Conservation (phyloP, 2,888 invertebrate genomes). For the Adelognathus sp. region DNA sequence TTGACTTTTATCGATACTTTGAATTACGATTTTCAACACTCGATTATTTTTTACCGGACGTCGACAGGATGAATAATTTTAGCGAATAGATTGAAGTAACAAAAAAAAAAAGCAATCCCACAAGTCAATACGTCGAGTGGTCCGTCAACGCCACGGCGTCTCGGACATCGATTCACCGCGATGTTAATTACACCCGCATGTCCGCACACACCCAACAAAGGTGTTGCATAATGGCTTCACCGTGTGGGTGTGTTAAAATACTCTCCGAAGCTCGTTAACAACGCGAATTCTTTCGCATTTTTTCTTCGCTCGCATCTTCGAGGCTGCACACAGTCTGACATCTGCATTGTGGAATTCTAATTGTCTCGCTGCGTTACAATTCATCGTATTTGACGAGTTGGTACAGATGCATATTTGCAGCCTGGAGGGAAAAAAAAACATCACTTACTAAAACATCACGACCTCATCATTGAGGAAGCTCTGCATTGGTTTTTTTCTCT, state of each 20-base stretch:
- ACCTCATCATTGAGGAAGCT: too few species aligned
- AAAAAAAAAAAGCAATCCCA: background rate
- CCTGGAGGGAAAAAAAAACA: too few species aligned
- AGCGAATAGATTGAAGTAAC: background rate
- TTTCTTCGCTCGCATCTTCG: constrained; percentile 18
- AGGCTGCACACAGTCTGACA: background rate
- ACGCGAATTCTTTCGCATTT: constrained; percentile 26
- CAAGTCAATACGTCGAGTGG: background rate
- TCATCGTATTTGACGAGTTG: background rate
- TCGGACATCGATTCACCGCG: background rate
- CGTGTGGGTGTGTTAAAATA: background rate
- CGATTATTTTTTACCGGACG: constrained; percentile 11
- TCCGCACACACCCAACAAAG: constrained; percentile 16
- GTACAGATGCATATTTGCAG: background rate
- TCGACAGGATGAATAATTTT: background rate
- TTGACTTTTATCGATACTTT: background rate
- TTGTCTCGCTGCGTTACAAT: too few species aligned
- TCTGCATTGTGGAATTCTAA: background rate
- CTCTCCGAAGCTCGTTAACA: constrained; percentile 24
- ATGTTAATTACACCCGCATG: constrained; percentile 50
- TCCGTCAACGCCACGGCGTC: background rate
- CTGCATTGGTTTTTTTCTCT: too few species aligned
- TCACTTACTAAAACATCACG: too few species aligned
- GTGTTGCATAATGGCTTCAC: constrained; percentile 42
- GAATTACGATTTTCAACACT: constrained; percentile 11